Conservation (phyloP, 2,113 vertebrate genomes). For the Laticauda laticaudata region DNA sequence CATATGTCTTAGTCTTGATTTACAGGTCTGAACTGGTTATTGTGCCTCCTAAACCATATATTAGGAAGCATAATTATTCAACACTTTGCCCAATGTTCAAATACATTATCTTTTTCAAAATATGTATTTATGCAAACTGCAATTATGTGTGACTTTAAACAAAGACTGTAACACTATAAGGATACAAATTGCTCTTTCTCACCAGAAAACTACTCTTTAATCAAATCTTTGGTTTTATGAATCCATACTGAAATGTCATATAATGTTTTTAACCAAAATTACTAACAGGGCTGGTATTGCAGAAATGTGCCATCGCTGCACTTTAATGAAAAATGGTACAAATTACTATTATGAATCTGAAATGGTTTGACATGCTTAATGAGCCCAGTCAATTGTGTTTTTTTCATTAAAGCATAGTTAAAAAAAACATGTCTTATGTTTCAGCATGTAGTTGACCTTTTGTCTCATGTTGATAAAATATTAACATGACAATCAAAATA, state of each 20-base stretch:
- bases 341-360: not conserved
- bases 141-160: not conserved
- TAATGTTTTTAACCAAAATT: not conserved
- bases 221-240: not conserved
- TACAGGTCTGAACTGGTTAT: not conserved
- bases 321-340: not conserved
- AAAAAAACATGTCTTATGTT: not conserved
- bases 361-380: not conserved
- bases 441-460: not conserved
- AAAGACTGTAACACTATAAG: not conserved
- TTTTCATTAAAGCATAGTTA: not conserved
- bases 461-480: not conserved
- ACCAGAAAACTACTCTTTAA: not conserved
- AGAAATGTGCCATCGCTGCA: not conserved
- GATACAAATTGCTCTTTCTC: not conserved
- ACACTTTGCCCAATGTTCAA: not conserved
- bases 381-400: not conserved
- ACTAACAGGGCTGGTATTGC: not conserved
- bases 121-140: not conserved
- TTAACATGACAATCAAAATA: not conserved
- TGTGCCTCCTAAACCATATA: not conserved
- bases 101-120: not conserved
- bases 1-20: not conserved
- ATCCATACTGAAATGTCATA: not conserved
- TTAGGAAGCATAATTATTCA: not conserved